These are phyloP conservation scores for Asbolus verrucosus DNA, from an alignment of 1,140 invertebrate genomes.

Conservation along the genomic window DNA sequence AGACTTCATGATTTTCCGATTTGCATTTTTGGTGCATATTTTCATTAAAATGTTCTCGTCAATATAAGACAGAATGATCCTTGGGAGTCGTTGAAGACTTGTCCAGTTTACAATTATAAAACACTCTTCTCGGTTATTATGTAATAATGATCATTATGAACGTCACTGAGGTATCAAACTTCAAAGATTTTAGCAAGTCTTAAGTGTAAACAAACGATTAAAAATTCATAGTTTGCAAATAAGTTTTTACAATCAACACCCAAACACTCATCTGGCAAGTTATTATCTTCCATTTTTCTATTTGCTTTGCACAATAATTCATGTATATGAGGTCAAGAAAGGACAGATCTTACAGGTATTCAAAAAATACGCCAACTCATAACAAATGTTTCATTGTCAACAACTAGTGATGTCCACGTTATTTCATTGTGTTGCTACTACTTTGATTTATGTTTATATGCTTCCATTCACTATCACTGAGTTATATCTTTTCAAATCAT, in stretches of 20 bases:
- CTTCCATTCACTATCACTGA: constrained; percentile 28
- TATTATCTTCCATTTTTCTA: neutral
- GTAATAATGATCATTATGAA: neutral
- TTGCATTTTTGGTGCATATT: too few relatives aligned
- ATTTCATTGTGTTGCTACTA: constrained; percentile 32
- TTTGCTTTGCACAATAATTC: constrained; percentile 31
- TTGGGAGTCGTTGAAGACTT: too few relatives aligned
- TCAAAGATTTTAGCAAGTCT: constrained; percentile 18
- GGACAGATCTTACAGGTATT: constrained; percentile 12
- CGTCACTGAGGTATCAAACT: neutral
- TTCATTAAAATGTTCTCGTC: too few relatives aligned
- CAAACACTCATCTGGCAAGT: neutral
- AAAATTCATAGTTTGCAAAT: constrained; percentile 12
- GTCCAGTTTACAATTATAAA: too few relatives aligned
- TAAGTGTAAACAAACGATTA: constrained; percentile 5
- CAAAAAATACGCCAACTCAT: constrained; percentile 15
- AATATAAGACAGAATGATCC: too few relatives aligned
- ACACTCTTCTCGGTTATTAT: neutral
- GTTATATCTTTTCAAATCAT: constrained; percentile 15
- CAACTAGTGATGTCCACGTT: constrained; percentile 33
- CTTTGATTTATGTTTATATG: constrained; percentile 40
- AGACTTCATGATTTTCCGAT: too few relatives aligned
- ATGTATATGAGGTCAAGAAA: constrained; percentile 16
- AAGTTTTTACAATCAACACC: neutral
- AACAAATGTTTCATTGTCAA: constrained; percentile 42